Percentiles rank a stretch among this genome's conserved stretches.
Evolutionary conservation across 2,888 invertebrate species (phyloP).

Genomic region (Orchesellides sinensis): DNA sequence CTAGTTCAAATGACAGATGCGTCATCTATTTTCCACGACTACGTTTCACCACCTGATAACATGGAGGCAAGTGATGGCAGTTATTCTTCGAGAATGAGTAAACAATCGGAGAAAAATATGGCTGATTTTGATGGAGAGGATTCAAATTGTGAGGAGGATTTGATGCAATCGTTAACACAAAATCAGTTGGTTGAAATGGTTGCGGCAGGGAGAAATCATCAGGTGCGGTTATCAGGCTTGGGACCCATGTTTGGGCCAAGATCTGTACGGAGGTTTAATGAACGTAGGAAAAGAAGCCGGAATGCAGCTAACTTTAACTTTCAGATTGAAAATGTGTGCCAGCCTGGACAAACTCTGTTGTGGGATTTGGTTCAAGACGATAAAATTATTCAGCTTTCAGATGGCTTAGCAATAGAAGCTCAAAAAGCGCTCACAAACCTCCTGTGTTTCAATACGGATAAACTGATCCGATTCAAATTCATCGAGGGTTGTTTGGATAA

Average conservation of each 20-base stretch:
- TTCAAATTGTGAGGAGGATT: slow-evolving; percentile 90
- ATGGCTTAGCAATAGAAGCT: slow-evolving; percentile 94
- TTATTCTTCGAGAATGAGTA: slow-evolving; percentile 94
- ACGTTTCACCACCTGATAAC: slow-evolving; percentile 70
- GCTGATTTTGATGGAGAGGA: slow-evolving; percentile 96
- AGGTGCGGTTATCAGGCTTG: slow-evolving; percentile 46
- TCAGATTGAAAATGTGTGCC: slow-evolving; percentile 85
- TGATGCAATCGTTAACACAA: slow-evolving; percentile 74
- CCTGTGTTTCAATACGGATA: slow-evolving; percentile 93
- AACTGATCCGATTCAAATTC: slow-evolving; percentile 93
- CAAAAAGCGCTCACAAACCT: slow-evolving; percentile 94
- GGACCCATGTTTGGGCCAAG: slow-evolving; percentile 70
- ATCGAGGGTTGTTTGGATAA: slow-evolving; percentile 96
- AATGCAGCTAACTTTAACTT: slow-evolving; percentile 70
- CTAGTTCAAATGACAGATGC: slow-evolving; percentile 77
- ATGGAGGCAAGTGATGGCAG: slow-evolving; percentile 82
- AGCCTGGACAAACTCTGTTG: slow-evolving; percentile 92
- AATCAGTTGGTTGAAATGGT: slow-evolving; percentile 82
- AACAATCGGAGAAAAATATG: slow-evolving; percentile 95
- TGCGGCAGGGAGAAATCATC: slow-evolving; percentile 70
- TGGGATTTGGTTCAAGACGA: slow-evolving; percentile 97
- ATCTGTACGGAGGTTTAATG: slow-evolving; percentile 68
- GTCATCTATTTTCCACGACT: slow-evolving; percentile 71
- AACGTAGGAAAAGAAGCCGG: slow-evolving; percentile 72
- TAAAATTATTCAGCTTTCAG: slow-evolving; percentile 90